Evolutionary conservation across 2,797 vertebrate species (phyloP).

Genomic region (Lepus townsendii): DNA sequence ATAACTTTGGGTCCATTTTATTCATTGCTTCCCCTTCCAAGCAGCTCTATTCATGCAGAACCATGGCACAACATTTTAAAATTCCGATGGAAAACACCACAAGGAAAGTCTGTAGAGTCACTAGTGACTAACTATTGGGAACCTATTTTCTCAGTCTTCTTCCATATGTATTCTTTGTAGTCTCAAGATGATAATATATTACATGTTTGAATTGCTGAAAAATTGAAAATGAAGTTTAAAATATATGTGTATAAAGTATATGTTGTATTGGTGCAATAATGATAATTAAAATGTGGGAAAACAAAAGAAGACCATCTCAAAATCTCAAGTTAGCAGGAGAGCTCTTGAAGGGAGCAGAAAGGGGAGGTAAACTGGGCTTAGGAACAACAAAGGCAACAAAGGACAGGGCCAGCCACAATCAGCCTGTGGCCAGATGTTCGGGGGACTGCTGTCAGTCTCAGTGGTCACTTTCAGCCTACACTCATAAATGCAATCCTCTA

Average conservation of each 20-base stretch:
- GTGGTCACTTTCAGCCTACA: no score
- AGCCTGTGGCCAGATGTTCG: no score
- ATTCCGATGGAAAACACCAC: conserved; percentile 85
- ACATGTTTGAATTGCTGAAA: conserved; percentile 88
- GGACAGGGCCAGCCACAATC: no score
- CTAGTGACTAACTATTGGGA: conserved; percentile 83
- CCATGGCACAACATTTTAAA: conserved; percentile 79
- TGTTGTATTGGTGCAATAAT: conserved; percentile 89
- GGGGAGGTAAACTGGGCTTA: no score
- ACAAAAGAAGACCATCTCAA: no score
- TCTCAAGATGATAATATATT: conserved; percentile 90
- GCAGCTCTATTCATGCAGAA: conserved; percentile 75
- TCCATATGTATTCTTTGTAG: conserved; percentile 87
- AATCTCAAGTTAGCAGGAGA: no score
- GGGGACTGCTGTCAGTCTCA: no score
- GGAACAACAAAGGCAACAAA: no score
- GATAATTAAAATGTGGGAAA: conserved; percentile 86
- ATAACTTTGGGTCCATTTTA: conserved; percentile 75
- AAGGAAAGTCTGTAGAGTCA: conserved; percentile 76
- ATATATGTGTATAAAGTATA: conserved; percentile 90
- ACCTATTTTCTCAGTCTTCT: conserved; percentile 85
- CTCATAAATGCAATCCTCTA: no score
- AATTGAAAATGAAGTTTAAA: conserved; percentile 86
- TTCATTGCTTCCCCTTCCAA: conserved; percentile 63
- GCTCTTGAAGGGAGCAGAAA: no score